phyloP scores from a whole-genome alignment of 2,888 invertebrate species.

The Bruchidius siliquastri region DNA sequence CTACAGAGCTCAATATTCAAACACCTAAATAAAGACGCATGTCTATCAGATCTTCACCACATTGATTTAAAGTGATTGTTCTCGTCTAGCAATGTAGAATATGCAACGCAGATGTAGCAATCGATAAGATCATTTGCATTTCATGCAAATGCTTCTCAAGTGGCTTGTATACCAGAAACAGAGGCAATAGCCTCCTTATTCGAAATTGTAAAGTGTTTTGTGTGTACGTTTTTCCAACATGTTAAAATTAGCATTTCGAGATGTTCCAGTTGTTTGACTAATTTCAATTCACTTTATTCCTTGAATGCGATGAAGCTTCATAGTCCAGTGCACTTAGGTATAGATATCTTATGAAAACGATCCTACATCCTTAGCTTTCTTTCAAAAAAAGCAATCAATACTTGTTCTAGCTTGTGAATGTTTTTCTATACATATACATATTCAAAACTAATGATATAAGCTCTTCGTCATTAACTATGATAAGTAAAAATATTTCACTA shows the following conservation, averaged over 20 bases:
- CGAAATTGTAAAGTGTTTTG: not conserved
- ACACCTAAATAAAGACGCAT: not conserved
- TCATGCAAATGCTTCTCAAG: not conserved
- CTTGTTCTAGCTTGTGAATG: no score
- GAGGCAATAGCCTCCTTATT: not conserved
- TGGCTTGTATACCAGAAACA: not conserved
- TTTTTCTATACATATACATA: no score
- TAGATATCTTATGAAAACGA: no score
- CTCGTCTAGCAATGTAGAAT: not conserved
- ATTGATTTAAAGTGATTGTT: not conserved
- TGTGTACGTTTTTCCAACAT: not conserved
- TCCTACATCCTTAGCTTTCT: no score
- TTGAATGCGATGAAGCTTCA: no score
- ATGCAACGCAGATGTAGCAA: not conserved
- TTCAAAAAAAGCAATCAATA: no score
- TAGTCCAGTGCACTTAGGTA: no score
- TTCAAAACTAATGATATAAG: no score
- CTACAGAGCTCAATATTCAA: not conserved
- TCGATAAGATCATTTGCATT: not conserved
- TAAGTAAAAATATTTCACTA: no score
- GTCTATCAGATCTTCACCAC: not conserved
- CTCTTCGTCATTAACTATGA: no score
- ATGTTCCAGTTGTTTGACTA: not conserved
- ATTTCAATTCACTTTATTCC: not conserved
- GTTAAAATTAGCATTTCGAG: not conserved